Conservation (phyloP, 2,888 invertebrate genomes). For the Erebia aethiops region DNA sequence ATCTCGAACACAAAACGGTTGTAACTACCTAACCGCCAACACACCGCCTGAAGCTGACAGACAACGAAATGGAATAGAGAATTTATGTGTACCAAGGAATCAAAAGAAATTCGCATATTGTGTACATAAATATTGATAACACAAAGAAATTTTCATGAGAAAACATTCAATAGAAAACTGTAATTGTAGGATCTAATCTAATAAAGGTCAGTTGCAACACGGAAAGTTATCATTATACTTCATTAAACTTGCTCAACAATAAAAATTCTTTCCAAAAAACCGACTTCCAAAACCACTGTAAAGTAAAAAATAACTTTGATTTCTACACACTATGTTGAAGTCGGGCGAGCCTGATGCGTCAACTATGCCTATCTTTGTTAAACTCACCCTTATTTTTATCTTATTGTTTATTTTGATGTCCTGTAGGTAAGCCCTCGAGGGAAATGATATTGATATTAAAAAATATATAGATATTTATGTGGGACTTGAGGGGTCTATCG, state of each 20-base stretch:
- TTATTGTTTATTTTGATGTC: neutral
- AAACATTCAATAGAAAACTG: neutral
- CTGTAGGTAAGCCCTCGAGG: neutral
- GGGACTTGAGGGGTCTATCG: no score
- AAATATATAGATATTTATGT: no score
- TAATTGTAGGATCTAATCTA: neutral
- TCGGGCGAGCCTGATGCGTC: no score
- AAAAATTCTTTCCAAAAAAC: no score
- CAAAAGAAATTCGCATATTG: constrained; percentile 5
- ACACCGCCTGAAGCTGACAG: constrained; percentile 19
- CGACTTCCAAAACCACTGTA: no score
- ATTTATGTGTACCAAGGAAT: constrained; percentile 7
- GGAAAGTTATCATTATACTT: no score
- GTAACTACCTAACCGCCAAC: constrained; percentile 5
- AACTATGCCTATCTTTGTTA: no score
- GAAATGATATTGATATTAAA: no score
- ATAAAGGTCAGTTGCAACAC: neutral
- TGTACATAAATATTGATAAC: constrained; percentile 10
- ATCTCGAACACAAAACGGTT: constrained; percentile 15
- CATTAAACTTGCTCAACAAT: no score
- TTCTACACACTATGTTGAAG: no score
- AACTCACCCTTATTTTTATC: neutral
- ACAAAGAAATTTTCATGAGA: constrained; percentile 4
- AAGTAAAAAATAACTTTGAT: no score
- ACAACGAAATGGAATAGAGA: constrained; percentile 4